Evolutionary conservation across 2,888 invertebrate species (phyloP), one percentile per base, ranked within the genome.

Genomic region (Cerastis leucographa): DNA sequence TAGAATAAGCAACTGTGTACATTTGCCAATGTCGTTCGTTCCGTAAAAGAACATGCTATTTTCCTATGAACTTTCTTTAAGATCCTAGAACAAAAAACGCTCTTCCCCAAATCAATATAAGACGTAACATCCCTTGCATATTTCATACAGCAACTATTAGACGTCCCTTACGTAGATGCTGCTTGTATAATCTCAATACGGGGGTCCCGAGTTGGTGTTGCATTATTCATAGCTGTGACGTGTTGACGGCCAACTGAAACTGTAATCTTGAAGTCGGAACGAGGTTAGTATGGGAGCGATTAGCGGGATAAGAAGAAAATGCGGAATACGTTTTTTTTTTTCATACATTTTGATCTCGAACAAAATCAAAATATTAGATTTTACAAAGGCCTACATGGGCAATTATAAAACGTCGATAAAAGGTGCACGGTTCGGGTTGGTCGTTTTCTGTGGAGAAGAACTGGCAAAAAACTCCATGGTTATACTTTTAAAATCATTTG

Each of bases 161-260:
- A 74, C 74, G 74, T 49, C 12, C 56, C 51, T 35, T 78, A 56
- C 22, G n/a, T 61, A 56, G 59, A 68, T 68, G 76, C 54, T 59
- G n/a, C 49, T 76, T 73, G 76, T 72, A 81, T 83, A 83, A 79
- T 81, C 80, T 84, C 78, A 76, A 87, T 83, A 81, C 71, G 67
- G 68, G 74, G 78, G 81, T 69, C 74, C 71, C 65, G 66, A 74
- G 73, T 74, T 61, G 42, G 68, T 83, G 49, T 49, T 88, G 87
- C 87, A 88, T 87, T 85, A 87, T 89, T 87, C 87, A 84, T 88
- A 54, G 4, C 76, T 40, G 78, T 86, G 83, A 84, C 83, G 83
- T 83, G 89, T 85, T 82, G 84, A 85, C 85, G 80, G 80, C 78
- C 83, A 84, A 74, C 87, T 85, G 87, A 88, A 87, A 85, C 84